A percentile compares a stretch with the other conserved stretches of the same genome.
Conservation (phyloP, 2,113 vertebrate species). For the Aphyosemion australe region DNA sequence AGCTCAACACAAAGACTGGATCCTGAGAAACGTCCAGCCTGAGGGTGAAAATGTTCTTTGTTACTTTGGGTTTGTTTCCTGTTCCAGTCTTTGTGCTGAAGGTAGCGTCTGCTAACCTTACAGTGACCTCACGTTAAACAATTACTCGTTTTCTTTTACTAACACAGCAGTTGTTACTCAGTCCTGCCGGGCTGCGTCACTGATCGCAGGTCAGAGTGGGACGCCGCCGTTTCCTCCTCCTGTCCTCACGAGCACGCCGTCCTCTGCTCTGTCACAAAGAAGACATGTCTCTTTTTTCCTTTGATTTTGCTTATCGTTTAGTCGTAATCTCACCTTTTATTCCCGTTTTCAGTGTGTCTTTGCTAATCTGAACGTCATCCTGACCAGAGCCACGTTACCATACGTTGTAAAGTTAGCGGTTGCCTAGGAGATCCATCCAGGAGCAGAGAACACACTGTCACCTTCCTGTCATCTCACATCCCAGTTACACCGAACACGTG, state of each 20-base stretch:
- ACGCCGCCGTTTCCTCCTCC: constrained; percentile 1
- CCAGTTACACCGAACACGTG: constrained; percentile 46
- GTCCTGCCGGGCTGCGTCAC: background rate
- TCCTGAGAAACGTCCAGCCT: background rate
- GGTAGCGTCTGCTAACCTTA: background rate
- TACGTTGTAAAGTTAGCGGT: too few species aligned
- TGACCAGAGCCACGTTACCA: constrained; percentile 9
- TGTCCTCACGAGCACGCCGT: constrained; percentile 43
- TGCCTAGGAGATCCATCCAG: too few species aligned
- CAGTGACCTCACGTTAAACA: background rate
- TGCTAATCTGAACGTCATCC: constrained; percentile 22
- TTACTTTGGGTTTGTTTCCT: too few species aligned
- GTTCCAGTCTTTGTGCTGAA: constrained; percentile 11
- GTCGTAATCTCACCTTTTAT: constrained; percentile 50
- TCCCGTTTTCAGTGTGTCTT: constrained; percentile 59
- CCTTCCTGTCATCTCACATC: constrained; percentile 59
- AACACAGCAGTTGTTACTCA: background rate
- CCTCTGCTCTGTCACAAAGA: constrained; percentile 53
- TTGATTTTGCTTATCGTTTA: constrained; percentile 28
- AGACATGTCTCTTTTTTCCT: constrained; percentile 22
- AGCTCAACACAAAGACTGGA: constrained; percentile 5
- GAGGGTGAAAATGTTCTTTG: background rate
- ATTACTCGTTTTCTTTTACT: too few species aligned
- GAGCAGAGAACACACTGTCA: constrained; percentile 6
- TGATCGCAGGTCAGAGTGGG: constrained; percentile 26